Conservation (phyloP, 2,113 vertebrate species). For the Chamaea fasciata region DNA sequence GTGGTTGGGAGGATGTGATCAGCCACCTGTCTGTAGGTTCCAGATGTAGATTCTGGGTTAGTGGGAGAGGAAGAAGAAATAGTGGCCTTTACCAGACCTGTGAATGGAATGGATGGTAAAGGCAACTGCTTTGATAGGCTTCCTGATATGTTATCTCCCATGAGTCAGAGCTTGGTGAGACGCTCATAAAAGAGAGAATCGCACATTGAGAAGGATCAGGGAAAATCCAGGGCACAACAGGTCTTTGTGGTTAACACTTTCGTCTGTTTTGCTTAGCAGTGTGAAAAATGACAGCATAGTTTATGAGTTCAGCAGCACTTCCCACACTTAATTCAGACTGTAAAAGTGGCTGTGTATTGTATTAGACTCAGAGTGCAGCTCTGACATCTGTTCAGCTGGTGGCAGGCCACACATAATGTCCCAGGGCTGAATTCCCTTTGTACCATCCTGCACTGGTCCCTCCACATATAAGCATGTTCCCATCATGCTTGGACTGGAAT, state of each 20-base stretch:
- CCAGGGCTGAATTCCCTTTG: neutral
- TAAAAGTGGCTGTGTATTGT: neutral
- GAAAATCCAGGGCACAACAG: neutral
- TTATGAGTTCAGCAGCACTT: neutral
- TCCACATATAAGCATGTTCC: neutral
- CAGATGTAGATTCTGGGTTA: neutral
- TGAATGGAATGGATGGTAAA: neutral
- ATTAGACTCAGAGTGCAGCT: neutral
- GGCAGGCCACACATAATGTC: neutral
- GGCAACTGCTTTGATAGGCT: neutral
- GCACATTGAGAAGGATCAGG: neutral
- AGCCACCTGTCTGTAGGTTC: neutral
- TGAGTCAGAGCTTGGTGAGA: neutral
- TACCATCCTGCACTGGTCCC: neutral
- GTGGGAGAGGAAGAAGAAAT: neutral
- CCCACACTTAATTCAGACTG: neutral
- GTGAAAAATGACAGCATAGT: neutral
- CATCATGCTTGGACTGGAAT: neutral
- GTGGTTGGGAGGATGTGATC: neutral
- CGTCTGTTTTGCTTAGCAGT: neutral
- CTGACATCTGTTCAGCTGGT: neutral
- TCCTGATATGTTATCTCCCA: neutral
- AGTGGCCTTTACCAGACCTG: neutral
- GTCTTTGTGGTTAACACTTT: neutral
- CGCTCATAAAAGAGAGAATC: neutral